Percentiles rank a stretch among this genome's conserved stretches.
Evolutionary conservation across 2,113 vertebrate genomes (phyloP).

Genomic region (Pseudopodoces humilis): DNA sequence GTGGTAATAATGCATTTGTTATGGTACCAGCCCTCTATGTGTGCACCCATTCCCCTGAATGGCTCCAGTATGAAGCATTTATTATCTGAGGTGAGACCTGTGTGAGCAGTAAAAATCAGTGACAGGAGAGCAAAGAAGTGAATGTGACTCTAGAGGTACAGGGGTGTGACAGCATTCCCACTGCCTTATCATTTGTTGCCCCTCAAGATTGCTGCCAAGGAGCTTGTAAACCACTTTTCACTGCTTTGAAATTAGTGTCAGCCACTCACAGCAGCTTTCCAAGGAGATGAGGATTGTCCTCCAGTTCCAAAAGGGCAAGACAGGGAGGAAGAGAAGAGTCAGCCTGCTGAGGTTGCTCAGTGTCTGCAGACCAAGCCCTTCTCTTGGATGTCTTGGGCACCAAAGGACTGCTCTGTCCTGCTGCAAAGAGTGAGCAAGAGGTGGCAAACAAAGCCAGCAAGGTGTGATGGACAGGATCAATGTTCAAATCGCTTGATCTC

Average conservation of each 20-base stretch:
- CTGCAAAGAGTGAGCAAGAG: background rate
- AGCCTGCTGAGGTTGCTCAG: background rate
- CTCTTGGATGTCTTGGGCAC: rapidly evolving
- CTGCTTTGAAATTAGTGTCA: background rate
- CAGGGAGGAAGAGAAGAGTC: background rate
- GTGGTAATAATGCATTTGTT: background rate
- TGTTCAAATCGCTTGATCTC: background rate
- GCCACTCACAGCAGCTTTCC: background rate
- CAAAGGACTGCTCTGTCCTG: background rate
- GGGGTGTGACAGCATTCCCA: background rate
- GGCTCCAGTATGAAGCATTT: background rate
- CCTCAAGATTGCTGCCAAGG: background rate
- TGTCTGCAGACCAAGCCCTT: background rate
- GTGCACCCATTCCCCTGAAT: background rate
- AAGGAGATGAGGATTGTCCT: background rate
- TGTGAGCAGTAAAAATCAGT: background rate
- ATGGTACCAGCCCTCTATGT: background rate
- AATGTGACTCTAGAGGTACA: background rate
- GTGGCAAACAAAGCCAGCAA: background rate
- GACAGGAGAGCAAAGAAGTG: background rate
- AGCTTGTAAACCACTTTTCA: background rate
- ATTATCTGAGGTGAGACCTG: background rate
- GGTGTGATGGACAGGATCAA: background rate
- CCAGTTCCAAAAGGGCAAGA: background rate
- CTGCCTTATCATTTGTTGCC: background rate